phyloP scores from a whole-genome alignment of 2,113 vertebrate species.

The Coptodon rendalli region DNA sequence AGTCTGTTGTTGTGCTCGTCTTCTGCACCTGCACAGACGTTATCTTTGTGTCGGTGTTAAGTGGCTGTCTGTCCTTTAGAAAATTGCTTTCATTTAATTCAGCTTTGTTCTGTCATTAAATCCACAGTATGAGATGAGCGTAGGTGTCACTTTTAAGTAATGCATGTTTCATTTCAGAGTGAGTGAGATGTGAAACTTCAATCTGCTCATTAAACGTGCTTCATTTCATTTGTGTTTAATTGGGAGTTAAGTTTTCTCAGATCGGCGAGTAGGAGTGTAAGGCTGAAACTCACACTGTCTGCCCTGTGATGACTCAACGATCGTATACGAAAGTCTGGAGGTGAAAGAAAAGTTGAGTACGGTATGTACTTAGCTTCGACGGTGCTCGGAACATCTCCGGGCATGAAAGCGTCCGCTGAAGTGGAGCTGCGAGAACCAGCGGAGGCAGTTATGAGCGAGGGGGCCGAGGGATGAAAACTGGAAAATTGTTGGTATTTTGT shows the following conservation, averaged over 20 bases:
- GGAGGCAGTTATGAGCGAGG: not conserved
- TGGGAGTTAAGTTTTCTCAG: not conserved
- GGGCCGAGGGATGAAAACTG: not conserved
- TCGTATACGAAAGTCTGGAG: not conserved
- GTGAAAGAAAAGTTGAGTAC: not conserved
- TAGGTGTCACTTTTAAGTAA: not conserved
- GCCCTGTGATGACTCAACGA: not conserved
- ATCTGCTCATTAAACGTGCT: not conserved
- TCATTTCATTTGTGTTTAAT: not conserved
- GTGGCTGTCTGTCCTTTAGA: not conserved
- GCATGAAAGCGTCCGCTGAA: not conserved
- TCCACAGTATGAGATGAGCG: not conserved
- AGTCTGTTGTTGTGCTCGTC: not conserved
- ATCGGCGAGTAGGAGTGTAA: not conserved
- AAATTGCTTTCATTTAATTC: not conserved
- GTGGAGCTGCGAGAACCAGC: not conserved
- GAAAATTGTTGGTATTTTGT: constrained; percentile 2
- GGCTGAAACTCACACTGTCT: not conserved
- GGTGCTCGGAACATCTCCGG: not conserved
- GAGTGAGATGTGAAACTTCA: not conserved
- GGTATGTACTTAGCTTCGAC: not conserved
- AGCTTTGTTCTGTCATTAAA: not conserved
- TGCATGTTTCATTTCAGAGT: not conserved
- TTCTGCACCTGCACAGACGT: not conserved
- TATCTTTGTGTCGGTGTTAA: not conserved